Conservation (phyloP, 2,797 vertebrate species). For the Distichodus sexfasciatus region DNA sequence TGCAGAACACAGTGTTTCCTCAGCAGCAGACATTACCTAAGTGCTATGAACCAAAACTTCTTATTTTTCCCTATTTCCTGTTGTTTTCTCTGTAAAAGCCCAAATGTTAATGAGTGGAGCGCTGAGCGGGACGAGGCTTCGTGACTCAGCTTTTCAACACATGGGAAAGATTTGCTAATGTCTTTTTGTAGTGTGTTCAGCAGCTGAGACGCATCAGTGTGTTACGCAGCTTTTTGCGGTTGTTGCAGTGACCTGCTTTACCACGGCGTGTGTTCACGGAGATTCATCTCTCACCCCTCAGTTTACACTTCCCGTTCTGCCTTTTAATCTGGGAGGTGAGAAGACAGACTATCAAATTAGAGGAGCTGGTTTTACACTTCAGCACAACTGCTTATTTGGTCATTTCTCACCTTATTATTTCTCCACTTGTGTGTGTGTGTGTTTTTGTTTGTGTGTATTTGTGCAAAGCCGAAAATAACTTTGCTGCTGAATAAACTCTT, state of each 20-base stretch:
- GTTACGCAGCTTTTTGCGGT: constrained; percentile 15
- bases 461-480: too few relatives aligned
- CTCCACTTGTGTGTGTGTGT: neutral
- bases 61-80: constrained; percentile 40
- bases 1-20: constrained; percentile 56
- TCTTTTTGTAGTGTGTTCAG: constrained; percentile 9
- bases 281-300: neutral
- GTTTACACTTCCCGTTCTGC: neutral
- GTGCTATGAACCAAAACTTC: constrained; percentile 48
- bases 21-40: constrained; percentile 72
- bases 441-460: neutral
- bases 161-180: too few relatives aligned
- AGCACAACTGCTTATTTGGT: neutral
- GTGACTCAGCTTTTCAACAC: constrained; percentile 23
- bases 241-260: neutral
- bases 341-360: neutral
- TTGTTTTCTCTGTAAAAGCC: neutral
- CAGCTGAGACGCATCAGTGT: constrained; percentile 25
- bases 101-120: constrained; percentile 53
- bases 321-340: neutral
- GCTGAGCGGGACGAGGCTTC: constrained; percentile 34
- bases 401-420: neutral
- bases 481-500: too few relatives aligned
- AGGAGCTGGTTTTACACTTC: neutral
- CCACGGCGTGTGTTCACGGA: neutral